Evolutionary conservation across 2,888 invertebrate species (phyloP).

Genomic region (Dolomedes plantarius): DNA sequence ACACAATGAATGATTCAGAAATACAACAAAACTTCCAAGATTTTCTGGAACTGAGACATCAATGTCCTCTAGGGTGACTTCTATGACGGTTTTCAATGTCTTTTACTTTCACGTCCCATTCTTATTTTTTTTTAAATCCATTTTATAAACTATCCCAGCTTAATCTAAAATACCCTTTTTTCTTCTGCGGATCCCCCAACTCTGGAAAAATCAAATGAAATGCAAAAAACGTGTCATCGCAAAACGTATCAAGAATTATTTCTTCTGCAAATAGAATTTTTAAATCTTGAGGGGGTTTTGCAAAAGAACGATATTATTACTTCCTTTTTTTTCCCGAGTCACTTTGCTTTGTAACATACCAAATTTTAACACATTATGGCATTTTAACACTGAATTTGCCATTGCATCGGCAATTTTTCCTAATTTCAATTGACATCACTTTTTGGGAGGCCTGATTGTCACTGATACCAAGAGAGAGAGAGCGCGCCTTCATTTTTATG

Average conservation of each 20-base stretch:
- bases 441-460: neutral
- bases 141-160: neutral
- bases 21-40: no score
- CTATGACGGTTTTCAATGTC: neutral
- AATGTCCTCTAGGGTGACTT: neutral
- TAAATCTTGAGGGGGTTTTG: neutral
- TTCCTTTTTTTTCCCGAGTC: neutral
- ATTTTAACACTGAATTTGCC: slow-evolving; percentile 28
- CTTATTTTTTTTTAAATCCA: no score
- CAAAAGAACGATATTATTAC: slow-evolving; percentile 17
- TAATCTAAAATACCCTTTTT: neutral
- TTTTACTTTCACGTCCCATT: neutral
- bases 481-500: neutral
- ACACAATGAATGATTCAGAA: no score
- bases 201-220: neutral
- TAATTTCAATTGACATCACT: slow-evolving; percentile 45
- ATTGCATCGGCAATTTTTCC: slow-evolving; percentile 36
- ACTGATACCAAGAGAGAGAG: neutral
- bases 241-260: neutral
- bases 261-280: slow-evolving; percentile 7
- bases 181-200: no score
- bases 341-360: slow-evolving; percentile 26
- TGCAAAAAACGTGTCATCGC: neutral
- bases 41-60: neutral
- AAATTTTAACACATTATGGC: slow-evolving; percentile 48